Evolutionary conservation across 2,888 invertebrate species (phyloP), one percentile per base, ranked within the genome.

Genomic region (Tillus elongatus): DNA sequence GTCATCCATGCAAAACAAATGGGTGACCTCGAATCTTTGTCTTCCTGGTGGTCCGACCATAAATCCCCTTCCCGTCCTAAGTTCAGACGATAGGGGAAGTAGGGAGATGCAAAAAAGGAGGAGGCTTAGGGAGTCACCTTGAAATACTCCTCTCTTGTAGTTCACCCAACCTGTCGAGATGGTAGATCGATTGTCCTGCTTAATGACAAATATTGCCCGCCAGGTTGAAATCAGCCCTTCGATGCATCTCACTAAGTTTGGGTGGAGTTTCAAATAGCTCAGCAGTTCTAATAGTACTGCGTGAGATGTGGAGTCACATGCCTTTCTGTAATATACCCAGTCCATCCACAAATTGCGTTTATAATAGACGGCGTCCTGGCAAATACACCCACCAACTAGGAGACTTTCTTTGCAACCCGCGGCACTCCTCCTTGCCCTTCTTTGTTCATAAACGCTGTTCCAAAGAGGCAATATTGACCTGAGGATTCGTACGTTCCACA

Each of bases 1-100:
- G n/a, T 8, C 24, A n/a, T 19, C 24, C 24, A 19, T 19, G n/a
- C n/a, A 19, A 8, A 29, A 29, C 30, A 29, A 11, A 29, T 29
- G 30, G 8, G 30, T 29, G 12, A 29, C 30, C 11, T 11, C 12
- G 11, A 11, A 11, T 10, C n/a, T 11, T 10, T 10, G 30, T 6
- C 6, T 11, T 11, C 12, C 12, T 29, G 30, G 30, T 9, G 30
- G 4, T 8, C 30, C 30, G 11, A 6, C 4, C 6, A 6, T 9
- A 10, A 8, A 29, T 10, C 30, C 30, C 4, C 30, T 4, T 4
- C 6, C 12, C 6, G 4, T 4, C 6, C 30, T 4, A 6, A 29
- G 30, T 6, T 4, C 4, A 9, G 30, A 4, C 8, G 30, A 29
- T 11, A 29, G n/a, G 4, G 30, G 11, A 4, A 29, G n/a, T 11